Conservation (phyloP, 2,797 vertebrate genomes). For the Bradypodion pumilum region DNA sequence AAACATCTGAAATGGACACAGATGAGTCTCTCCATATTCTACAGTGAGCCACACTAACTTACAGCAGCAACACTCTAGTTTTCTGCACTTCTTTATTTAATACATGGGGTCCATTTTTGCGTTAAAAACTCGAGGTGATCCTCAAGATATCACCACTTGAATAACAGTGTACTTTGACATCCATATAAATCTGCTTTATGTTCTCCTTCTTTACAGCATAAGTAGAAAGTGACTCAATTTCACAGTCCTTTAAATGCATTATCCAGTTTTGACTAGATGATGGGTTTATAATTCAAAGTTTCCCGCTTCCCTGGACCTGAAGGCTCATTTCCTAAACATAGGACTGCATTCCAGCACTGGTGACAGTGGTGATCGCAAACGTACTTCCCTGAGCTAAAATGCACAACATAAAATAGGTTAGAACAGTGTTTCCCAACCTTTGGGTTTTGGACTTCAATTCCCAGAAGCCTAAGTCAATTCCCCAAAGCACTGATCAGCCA, state of each 20-base stretch:
- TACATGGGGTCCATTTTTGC: neutral
- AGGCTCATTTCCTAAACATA: slow-evolving; percentile 3
- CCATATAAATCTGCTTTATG: slow-evolving; percentile 18
- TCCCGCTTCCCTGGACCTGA: slow-evolving; percentile 44
- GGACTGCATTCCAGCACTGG: neutral
- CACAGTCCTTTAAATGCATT: slow-evolving; percentile 34
- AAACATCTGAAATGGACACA: neutral
- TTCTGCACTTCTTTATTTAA: slow-evolving; percentile 35
- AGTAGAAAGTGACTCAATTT: slow-evolving; percentile 46
- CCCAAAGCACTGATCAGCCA: no score
- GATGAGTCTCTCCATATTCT: neutral
- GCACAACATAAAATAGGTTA: neutral
- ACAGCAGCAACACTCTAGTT: slow-evolving; percentile 33
- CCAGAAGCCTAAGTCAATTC: no score
- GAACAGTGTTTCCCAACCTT: no score
- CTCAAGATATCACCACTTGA: slow-evolving; percentile 32
- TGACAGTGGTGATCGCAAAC: neutral
- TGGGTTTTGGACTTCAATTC: no score
- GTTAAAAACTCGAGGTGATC: slow-evolving; percentile 34
- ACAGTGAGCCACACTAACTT: neutral
- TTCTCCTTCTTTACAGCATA: slow-evolving; percentile 37
- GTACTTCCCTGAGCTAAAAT: neutral
- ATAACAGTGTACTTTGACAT: slow-evolving; percentile 41
- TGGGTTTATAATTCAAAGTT: slow-evolving; percentile 46
- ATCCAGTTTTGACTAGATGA: slow-evolving; percentile 33